A percentile compares a stretch with the other conserved stretches of the same genome.
Conservation (phyloP, 2,888 invertebrate genomes). For the Cabera pusaria region DNA sequence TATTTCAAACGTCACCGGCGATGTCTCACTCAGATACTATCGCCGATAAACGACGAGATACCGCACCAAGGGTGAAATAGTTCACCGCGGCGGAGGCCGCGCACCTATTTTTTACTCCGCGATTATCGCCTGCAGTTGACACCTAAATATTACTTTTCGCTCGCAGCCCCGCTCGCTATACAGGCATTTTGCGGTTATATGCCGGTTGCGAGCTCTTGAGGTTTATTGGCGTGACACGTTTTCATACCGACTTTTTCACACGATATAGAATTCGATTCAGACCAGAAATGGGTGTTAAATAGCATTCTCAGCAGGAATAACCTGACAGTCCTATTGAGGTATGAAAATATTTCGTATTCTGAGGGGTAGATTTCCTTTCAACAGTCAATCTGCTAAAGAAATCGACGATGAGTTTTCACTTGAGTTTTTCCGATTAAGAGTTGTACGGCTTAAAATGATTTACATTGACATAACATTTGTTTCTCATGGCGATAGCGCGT, state of each 20-base stretch:
- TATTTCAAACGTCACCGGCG: constrained; percentile 83
- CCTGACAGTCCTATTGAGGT: constrained; percentile 23
- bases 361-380: neutral
- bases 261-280: constrained; percentile 44
- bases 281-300: constrained; percentile 35
- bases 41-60: constrained; percentile 78
- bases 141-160: constrained; percentile 81
- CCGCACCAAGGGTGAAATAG: constrained; percentile 74
- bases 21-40: constrained; percentile 83
- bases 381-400: too few species aligned
- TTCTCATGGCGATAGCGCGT: constrained; percentile 66
- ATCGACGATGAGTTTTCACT: too few species aligned
- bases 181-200: constrained; percentile 65
- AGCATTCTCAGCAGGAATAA: constrained; percentile 29
- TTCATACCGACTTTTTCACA: constrained; percentile 49
- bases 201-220: constrained; percentile 59
- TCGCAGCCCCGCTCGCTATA: constrained; percentile 48
- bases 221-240: constrained; percentile 67
- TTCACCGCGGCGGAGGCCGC: constrained; percentile 43
- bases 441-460: constrained; percentile 10
- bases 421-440: too few species aligned
- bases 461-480: constrained; percentile 31
- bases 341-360: constrained; percentile 11
- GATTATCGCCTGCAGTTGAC: constrained; percentile 82
- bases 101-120: constrained; percentile 77